A percentile compares a stretch with the other conserved stretches of the same genome.
Conservation (phyloP, 1,140 invertebrate species). For the Aethina tumida region DNA sequence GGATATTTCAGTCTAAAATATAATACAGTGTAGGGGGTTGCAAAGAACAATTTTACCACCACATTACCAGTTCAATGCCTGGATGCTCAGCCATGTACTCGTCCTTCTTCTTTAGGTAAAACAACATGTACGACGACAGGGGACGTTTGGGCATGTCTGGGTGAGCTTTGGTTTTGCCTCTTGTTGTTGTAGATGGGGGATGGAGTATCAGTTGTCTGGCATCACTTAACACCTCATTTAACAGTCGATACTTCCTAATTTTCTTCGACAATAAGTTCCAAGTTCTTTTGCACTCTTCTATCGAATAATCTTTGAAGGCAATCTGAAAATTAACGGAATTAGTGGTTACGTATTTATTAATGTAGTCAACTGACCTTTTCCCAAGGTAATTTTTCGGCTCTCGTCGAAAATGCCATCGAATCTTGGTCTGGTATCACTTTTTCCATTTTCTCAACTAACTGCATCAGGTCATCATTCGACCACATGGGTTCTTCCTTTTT, state of each 20-base stretch:
- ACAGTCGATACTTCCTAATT: conserved; percentile 37
- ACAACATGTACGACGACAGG: conserved; percentile 39
- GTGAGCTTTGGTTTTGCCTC: conserved; percentile 33
- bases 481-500: conserved; percentile 18
- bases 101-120: conserved; percentile 39
- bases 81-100: conserved; percentile 36
- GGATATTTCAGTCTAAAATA: conserved; percentile 35
- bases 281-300: conserved; percentile 37
- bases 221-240: conserved; percentile 40
- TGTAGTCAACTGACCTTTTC: conserved; percentile 20
- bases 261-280: conserved; percentile 36
- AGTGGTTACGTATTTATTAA: conserved; percentile 8
- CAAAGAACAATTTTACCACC: background rate
- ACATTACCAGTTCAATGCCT: conserved; percentile 34
- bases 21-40: too few relatives aligned
- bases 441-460: conserved; percentile 28
- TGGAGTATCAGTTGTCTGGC: conserved; percentile 37
- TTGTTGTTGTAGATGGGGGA: conserved; percentile 36
- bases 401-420: conserved; percentile 20
- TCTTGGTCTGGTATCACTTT: conserved; percentile 27
- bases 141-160: conserved; percentile 43
- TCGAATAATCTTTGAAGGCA: conserved; percentile 35
- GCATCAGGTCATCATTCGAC: conserved; percentile 26
- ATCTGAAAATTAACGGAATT: conserved; percentile 28
- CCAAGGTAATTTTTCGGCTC: conserved; percentile 30